Evolutionary conservation across 2,113 vertebrate genomes (phyloP), one percentile per base, ranked within the genome.

Genomic region (Myotis lucifugus): DNA sequence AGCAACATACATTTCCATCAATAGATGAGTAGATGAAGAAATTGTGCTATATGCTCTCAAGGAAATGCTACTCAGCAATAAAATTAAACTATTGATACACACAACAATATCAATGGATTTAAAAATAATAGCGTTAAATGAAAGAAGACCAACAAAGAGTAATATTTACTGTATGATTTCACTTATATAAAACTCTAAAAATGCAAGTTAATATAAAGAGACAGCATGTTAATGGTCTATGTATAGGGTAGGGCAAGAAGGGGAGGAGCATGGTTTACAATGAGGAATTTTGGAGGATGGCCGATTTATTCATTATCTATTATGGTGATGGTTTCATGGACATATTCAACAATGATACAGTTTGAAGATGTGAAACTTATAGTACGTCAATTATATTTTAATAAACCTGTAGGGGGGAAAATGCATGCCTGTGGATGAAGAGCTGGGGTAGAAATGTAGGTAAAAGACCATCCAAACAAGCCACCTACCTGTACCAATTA

Each of bases 161-260:
- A 48, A 5, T 17, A n/a, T 3, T 19, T 48, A 5, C 4, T 18
- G 0, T 56, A 19, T 50, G 59, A 82, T n/a, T 86, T 5, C 2
- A 56, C 25, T 32, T 54, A 23, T 8, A 46, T 14, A 72, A 76
- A 85, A 86, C 42, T 34, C 8, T 59, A 46, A 78, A 78, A 46
- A 27, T 34, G 3, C 1, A 92, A 84, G 7, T 50, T 69, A 92
- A 40, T 90, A 29, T 56, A 69, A 90, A 76, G 25, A 11, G 21
- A 50, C 9, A 40, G 66, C 23, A 37, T 23, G 13, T 17, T 3
- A 70, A 11, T 29, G 14, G 1, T 18, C 18, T 73, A 2, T 66
- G 1, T 32, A 17, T 2, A 29, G 1, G 3, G 2, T 29, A 56
- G 12, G 11, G 2, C 56, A 67, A 10, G 27, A 54, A 48, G 3